Conservation (phyloP, 2,888 invertebrate genomes). For the Idaea dimidiata region DNA sequence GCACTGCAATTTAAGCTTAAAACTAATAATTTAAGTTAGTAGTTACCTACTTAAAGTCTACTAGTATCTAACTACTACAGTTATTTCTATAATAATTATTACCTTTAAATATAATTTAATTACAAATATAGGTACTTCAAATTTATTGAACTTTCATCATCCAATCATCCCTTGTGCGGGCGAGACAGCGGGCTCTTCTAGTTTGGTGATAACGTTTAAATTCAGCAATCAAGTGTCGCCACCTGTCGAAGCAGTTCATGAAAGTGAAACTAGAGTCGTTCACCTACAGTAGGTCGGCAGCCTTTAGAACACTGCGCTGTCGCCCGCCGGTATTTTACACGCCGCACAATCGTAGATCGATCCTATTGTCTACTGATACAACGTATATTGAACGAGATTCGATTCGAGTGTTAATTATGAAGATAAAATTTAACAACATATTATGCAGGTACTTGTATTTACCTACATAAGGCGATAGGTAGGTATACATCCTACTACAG, state of each 20-base stretch:
- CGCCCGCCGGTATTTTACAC: slow-evolving; percentile 16
- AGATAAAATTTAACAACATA: not conserved
- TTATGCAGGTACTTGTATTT: not conserved
- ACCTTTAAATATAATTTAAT: too few species aligned
- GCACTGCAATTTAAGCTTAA: too few species aligned
- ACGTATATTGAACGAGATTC: slow-evolving; percentile 11
- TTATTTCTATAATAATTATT: too few species aligned
- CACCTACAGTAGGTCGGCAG: slow-evolving; percentile 46
- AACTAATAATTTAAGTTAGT: too few species aligned
- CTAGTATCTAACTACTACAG: too few species aligned
- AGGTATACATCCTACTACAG: too few species aligned
- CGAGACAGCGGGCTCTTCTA: too few species aligned
- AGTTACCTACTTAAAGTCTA: too few species aligned
- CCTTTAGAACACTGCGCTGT: slow-evolving; percentile 14
- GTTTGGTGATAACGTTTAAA: not conserved
- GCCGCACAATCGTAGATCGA: slow-evolving; percentile 4
- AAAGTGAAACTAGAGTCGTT: slow-evolving; percentile 71
- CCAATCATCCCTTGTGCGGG: too few species aligned
- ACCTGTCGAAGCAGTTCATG: slow-evolving; percentile 48
- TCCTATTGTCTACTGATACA: slow-evolving; percentile 19
- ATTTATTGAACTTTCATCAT: too few species aligned
- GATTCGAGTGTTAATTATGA: slow-evolving; percentile 9
- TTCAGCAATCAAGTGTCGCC: slow-evolving; percentile 60
- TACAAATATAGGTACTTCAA: too few species aligned
- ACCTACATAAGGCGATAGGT: too few species aligned